A percentile compares a stretch with the other conserved stretches of the same genome.
phyloP scores from a whole-genome alignment of 2,797 vertebrate genomes.

The Calcarius lapponicus region DNA sequence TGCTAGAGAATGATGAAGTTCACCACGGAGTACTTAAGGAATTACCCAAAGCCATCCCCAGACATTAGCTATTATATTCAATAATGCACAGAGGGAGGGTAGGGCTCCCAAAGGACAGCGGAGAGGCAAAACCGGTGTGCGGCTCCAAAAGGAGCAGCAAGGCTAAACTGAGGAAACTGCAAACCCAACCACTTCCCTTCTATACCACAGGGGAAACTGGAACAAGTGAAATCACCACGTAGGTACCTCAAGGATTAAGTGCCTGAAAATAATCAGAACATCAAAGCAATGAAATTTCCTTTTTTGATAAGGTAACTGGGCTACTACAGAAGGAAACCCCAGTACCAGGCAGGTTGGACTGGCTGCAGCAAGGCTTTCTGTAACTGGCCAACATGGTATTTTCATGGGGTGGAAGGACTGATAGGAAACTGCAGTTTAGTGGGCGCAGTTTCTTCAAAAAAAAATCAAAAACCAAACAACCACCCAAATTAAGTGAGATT shows the following conservation, averaged over 20 bases:
- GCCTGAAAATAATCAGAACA: neutral
- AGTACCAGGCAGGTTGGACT: neutral
- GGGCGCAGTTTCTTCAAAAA: neutral
- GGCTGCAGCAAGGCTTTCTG: neutral
- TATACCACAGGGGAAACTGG: neutral
- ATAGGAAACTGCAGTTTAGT: neutral
- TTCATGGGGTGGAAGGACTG: neutral
- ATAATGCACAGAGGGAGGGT: neutral
- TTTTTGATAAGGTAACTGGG: neutral
- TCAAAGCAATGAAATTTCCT: neutral
- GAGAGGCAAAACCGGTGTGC: neutral
- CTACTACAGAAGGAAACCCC: neutral
- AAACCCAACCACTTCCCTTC: neutral
- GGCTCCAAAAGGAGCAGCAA: neutral
- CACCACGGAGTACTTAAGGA: neutral
- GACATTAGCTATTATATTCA: constrained; percentile 23
- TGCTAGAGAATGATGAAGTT: neutral
- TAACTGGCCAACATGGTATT: accelerated
- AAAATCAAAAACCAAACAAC: neutral
- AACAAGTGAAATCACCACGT: neutral
- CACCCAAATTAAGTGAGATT: neutral
- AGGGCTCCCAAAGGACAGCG: neutral
- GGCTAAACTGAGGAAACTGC: neutral
- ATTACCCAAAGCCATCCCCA: constrained; percentile 51
- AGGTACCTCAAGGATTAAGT: neutral